A percentile compares a stretch with the other conserved stretches of the same genome.
These are phyloP conservation scores for Nymphalis urticae DNA, from an alignment of 2,888 invertebrate genomes.

Conservation along the genomic window DNA sequence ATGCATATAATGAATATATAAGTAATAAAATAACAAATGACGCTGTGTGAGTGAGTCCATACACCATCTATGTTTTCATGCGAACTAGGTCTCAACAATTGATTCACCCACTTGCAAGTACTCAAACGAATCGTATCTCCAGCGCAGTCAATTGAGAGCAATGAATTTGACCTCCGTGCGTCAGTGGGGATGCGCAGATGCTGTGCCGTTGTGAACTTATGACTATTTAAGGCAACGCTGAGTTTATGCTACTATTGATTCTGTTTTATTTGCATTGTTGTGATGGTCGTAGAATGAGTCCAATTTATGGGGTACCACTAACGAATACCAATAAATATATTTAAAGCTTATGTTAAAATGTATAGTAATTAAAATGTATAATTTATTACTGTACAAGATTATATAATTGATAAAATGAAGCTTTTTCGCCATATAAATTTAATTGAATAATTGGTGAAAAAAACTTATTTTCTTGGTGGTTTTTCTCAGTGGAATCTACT, in stretches of 20 bases:
- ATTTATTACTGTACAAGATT: too few species aligned
- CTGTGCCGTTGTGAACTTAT: slow-evolving; percentile 10
- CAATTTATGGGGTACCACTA: too few species aligned
- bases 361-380: too few species aligned
- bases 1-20: not conserved
- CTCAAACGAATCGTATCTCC: slow-evolving; percentile 53
- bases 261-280: not conserved
- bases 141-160: slow-evolving; percentile 64
- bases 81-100: slow-evolving; percentile 41
- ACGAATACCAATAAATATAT: too few species aligned
- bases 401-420: too few species aligned
- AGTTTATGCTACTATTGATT: not conserved
- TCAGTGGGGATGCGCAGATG: slow-evolving; percentile 31
- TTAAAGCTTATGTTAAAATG: too few species aligned
- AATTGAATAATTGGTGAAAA: too few species aligned
- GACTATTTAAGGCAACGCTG: not conserved
- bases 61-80: slow-evolving; percentile 18
- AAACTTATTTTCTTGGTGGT: too few species aligned
- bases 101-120: slow-evolving; percentile 43
- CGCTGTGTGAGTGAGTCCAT: too few species aligned
- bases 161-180: slow-evolving; percentile 67
- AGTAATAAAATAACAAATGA: not conserved
- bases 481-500: too few species aligned
- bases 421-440: too few species aligned
- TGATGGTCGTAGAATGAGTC: not conserved